Evolutionary conservation across 2,888 invertebrate species (phyloP), one percentile per base, ranked within the genome.

Genomic region (Lepidochitona cinerea): DNA sequence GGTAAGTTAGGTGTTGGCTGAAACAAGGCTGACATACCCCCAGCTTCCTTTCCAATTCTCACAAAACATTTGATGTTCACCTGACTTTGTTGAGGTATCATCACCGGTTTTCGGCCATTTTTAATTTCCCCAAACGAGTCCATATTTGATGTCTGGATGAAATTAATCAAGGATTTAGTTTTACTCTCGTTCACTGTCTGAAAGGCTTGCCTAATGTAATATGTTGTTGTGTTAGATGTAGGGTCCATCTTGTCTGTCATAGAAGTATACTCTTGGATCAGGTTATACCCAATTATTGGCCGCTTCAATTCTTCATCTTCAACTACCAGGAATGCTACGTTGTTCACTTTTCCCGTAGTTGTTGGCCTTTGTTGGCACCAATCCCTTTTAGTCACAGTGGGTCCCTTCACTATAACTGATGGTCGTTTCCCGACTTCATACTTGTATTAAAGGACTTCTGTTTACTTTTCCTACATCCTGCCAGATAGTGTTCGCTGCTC

Each of bases 231-330:
- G 32, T 23, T 23, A 29, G 23, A 14, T 23, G 14, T 29, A 14
- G 59, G 26, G 14, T 26, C 29, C 14, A 26, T 36, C 37, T 66
- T 66, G 35, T 66, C 66, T 18, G 35, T 18, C 66, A 66, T 32
- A n/a, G 66, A 66, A 29, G 37, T 26, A 66, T 66, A 37, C 53
- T 70, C 70, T 36, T 70, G 33, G 29, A 70, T 70, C 23, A 70
- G 53, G 53, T 53, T 70, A 35, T 53, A 70, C 12, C 70, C 70
- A n/a, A 70, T 70, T n/a, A 70, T 70, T n/a, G 70, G 70, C 33
- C 53, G 26, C 3, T 54, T n/a, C 9, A 70, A 14, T 26, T 49
- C 12, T 32, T 69, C 33, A 23, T 49, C 49, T 6, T 49, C 32
- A 53, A 33, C 35, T 26, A 70, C 54, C 12, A 53, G 32, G 53